phyloP scores from a whole-genome alignment of 2,113 vertebrate species.

The Copsychus sechellarum region DNA sequence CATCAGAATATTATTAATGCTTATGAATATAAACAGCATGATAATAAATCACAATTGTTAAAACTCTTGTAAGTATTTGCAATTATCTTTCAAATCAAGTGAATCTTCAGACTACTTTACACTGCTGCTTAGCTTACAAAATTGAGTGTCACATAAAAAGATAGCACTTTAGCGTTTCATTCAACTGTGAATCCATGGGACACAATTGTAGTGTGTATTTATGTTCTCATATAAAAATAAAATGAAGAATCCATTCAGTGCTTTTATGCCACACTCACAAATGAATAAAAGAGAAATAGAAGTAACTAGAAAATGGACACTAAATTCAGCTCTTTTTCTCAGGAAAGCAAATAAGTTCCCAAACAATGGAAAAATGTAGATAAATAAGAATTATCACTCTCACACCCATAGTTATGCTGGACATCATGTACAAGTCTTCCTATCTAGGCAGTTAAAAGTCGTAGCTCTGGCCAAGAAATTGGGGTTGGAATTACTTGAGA shows the following conservation, averaged over 20 bases:
- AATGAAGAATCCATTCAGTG: neutral
- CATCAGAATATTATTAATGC: neutral
- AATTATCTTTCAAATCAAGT: constrained; percentile 11
- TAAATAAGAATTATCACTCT: neutral
- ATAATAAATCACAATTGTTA: constrained; percentile 3
- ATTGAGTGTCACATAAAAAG: neutral
- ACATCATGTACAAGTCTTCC: neutral
- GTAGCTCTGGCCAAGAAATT: neutral
- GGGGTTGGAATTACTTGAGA: neutral
- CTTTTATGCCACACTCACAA: neutral
- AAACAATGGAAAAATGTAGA: neutral
- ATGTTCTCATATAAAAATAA: constrained; percentile 22
- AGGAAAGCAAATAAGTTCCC: neutral
- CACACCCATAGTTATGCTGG: neutral
- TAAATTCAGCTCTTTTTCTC: neutral
- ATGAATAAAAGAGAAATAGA: neutral
- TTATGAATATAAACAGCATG: neutral
- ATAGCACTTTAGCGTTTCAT: neutral
- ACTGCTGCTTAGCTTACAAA: constrained; percentile 9
- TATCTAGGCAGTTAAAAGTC: neutral
- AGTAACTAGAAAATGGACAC: neutral
- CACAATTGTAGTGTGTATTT: neutral
- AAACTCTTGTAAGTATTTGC: neutral
- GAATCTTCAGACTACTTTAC: neutral
- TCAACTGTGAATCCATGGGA: neutral